phyloP scores from a whole-genome alignment of 1,140 invertebrate species.

The Belonocnema kinseyi region DNA sequence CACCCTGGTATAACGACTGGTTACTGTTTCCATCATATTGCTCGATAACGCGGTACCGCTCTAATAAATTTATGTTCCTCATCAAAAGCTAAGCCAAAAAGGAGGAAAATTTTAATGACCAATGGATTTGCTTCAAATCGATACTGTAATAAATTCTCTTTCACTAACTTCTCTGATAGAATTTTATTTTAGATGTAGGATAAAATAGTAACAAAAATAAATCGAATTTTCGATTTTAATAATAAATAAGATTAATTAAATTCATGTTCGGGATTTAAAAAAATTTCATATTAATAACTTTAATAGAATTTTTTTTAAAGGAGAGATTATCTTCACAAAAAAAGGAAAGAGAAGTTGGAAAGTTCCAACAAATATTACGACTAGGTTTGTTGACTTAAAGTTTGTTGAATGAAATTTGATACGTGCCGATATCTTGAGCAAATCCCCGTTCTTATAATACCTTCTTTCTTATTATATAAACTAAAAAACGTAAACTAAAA shows the following conservation, averaged over 20 bases:
- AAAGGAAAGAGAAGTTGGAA: not conserved
- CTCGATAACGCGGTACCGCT: slow-evolving; percentile 7
- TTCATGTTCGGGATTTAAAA: too few relatives aligned
- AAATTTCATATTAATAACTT: too few relatives aligned
- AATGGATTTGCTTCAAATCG: not conserved
- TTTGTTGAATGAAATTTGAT: too few relatives aligned
- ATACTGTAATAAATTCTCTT: slow-evolving; percentile 6
- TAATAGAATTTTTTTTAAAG: too few relatives aligned
- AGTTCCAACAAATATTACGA: not conserved
- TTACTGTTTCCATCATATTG: slow-evolving; percentile 6
- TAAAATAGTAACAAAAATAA: not conserved
- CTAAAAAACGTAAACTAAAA: too few relatives aligned
- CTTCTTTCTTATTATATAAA: too few relatives aligned
- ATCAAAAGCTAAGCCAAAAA: not conserved
- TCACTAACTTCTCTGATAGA: not conserved
- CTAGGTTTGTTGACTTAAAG: too few relatives aligned
- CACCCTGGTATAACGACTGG: not conserved
- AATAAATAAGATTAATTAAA: not conserved
- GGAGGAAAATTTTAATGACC: slow-evolving; percentile 1
- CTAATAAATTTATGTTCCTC: slow-evolving; percentile 20
- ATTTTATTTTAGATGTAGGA: not conserved
- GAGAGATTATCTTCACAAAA: not conserved
- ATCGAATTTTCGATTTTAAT: not conserved
- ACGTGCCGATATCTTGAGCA: too few relatives aligned
- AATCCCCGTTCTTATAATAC: too few relatives aligned